phyloP scores from a whole-genome alignment of 2,113 vertebrate species.

The Tylochromis polylepis region DNA sequence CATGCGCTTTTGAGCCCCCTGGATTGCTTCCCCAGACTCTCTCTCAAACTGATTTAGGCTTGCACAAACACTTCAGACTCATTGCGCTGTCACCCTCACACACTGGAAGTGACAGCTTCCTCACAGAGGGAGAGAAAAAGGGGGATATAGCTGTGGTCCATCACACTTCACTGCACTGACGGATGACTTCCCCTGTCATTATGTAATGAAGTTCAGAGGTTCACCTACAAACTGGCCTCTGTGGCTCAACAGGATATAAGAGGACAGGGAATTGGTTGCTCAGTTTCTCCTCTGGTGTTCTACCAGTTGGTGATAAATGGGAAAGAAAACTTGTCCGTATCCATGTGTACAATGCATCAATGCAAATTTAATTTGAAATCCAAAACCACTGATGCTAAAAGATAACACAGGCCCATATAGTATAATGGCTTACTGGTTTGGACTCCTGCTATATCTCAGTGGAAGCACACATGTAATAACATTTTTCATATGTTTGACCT shows the following conservation, averaged over 20 bases:
- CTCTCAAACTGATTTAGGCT: constrained; percentile 49
- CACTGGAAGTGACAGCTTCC: constrained; percentile 17
- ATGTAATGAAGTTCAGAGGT: constrained; percentile 54
- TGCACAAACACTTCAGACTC: constrained; percentile 50
- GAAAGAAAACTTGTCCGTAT: background rate
- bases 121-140: constrained; percentile 2
- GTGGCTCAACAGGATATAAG: constrained; percentile 32
- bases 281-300: constrained; percentile 28
- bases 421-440: background rate
- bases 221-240: constrained; percentile 41
- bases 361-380: background rate
- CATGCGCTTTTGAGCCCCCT: background rate
- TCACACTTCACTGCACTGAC: constrained; percentile 39
- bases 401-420: background rate
- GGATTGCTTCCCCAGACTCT: constrained; percentile 9
- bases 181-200: constrained; percentile 62
- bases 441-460: background rate
- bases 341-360: background rate
- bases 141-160: constrained; percentile 28
- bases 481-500: background rate
- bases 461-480: background rate
- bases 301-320: background rate
- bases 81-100: constrained; percentile 13
- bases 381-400: background rate
- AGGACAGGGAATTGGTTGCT: constrained; percentile 35